Evolutionary conservation across 2,113 vertebrate genomes (phyloP).

Genomic region (Sphyrna mokarran): DNA sequence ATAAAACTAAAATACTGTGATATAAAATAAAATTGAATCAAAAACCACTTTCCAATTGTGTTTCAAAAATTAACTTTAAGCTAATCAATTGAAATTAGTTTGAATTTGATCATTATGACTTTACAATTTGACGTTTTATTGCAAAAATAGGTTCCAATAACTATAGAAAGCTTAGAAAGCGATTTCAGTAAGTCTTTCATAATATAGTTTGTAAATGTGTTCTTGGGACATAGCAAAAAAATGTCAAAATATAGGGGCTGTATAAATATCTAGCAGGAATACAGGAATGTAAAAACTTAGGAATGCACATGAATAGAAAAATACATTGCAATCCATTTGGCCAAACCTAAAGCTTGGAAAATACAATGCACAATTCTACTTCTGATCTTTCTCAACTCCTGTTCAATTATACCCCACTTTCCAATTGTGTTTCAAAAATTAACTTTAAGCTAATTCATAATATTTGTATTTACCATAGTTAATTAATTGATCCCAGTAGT

Average conservation of each 20-base stretch:
- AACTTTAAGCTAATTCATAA: background rate
- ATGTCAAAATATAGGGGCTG: background rate
- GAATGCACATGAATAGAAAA: background rate
- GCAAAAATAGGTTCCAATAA: background rate
- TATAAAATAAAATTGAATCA: background rate
- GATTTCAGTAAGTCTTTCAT: background rate
- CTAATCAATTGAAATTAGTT: background rate
- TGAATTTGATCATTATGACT: no score
- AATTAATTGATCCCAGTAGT: background rate
- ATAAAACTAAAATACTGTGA: background rate
- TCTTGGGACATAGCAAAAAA: background rate
- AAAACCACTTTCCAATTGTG: background rate
- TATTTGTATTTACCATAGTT: background rate
- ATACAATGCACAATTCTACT: background rate
- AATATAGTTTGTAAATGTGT: background rate
- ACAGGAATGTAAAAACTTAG: background rate
- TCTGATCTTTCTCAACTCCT: background rate
- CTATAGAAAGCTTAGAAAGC: background rate
- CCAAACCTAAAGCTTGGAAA: background rate
- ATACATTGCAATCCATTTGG: background rate
- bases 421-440: no score
- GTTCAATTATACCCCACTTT: background rate
- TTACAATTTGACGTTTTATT: background rate
- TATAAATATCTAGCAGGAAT: background rate
- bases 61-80: background rate